Evolutionary conservation across 1,140 invertebrate genomes (phyloP), one percentile per base, ranked within the genome.

Genomic region (Anastrepha obliqua): DNA sequence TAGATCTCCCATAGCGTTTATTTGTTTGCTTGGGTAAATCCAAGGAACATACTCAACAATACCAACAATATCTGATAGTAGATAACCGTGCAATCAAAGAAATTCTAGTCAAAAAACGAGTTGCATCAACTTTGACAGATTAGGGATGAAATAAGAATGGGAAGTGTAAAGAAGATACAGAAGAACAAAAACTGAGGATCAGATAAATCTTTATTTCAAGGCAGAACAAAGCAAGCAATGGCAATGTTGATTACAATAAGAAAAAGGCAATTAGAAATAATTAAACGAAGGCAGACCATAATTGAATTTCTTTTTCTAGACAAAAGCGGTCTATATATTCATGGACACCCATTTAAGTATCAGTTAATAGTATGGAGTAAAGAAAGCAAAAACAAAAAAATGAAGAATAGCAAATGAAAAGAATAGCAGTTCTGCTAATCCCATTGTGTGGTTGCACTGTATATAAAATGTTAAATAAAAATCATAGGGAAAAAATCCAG

Each of bases 201-300:
- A 81, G 44, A 58, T 42, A 74, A 44, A 74, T 44, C 67, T 74
- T 74, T 74, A 0, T 11, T 65, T 9, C 3, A 62, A 29, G n/a
- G 39, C 65, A 70, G 11, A 70, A 55, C 51, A 67, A 20, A 47
- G 67, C 15, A 44, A 42, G 11, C 67, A 55, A 29, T 81, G 55
- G 47, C 74, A 51, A 20, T 55, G 55, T 20, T 55, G 47, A 81
- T 81, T 81, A 81, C 74, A 81, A 55, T 81, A 67, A 67, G 29
- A 67, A 67, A 29, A 81, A 81, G 47, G 74, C 74, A 81, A 81
- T 81, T 81, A 81, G 47, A 81, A 81, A 81, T 81, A 81, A 81
- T 81, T 81, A 81, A 81, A 81, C 47, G 74, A 81, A 47, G 51
- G 74, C 74, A 81, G 51, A 1, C 74, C 74, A 81, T 81, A 81